These are phyloP conservation scores for Hyperoplus immaculatus DNA, from an alignment of 2,797 vertebrate genomes.

Conservation along the genomic window DNA sequence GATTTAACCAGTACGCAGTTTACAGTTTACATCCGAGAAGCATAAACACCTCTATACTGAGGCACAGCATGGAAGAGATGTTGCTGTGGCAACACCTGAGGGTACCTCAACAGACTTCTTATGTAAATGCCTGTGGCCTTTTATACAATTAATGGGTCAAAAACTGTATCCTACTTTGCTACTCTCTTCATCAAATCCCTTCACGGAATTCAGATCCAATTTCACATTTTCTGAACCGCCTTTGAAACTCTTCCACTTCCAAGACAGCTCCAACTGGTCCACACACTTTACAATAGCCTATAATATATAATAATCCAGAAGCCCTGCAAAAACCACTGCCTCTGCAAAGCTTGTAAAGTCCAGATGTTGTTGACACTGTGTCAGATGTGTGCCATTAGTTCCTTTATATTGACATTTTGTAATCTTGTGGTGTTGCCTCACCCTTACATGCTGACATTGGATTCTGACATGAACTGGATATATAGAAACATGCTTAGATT, in stretches of 20 bases:
- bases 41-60: constrained; percentile 5
- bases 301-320: background rate
- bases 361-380: background rate
- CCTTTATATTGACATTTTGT: background rate
- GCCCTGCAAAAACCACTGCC: background rate
- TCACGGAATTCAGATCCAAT: background rate
- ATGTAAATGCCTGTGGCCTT: constrained; percentile 18
- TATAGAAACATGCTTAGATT: background rate
- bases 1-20: background rate
- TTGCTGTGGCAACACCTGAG: constrained; percentile 51
- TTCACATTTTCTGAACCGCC: background rate
- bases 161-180: background rate
- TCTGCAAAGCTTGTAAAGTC: background rate
- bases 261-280: background rate
- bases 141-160: constrained; percentile 50
- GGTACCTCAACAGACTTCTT: constrained; percentile 34
- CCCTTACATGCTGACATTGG: background rate
- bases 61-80: constrained; percentile 13
- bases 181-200: background rate
- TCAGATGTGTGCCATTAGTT: background rate
- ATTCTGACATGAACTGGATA: background rate
- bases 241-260: background rate
- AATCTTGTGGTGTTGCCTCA: background rate
- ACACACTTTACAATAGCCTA: background rate
- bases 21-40: background rate